phyloP scores from a whole-genome alignment of 2,888 invertebrate genomes.

The Hoplodrina blanda region DNA sequence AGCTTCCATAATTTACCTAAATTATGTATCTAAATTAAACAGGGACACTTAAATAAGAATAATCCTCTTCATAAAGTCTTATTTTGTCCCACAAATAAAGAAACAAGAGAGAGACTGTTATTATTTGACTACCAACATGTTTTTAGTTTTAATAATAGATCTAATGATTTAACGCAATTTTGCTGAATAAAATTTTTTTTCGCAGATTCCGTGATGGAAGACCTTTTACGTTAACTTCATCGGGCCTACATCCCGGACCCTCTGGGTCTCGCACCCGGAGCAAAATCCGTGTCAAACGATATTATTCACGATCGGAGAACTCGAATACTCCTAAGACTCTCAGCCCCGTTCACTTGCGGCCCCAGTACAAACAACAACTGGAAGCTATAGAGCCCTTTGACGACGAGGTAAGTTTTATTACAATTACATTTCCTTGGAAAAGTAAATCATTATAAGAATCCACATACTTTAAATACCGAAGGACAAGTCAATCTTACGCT shows the following conservation, averaged over 20 bases:
- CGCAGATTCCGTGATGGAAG: constrained; percentile 80
- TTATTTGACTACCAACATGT: too few species aligned
- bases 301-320: constrained; percentile 58
- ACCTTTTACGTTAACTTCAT: constrained; percentile 75
- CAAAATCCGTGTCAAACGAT: constrained; percentile 51
- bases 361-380: constrained; percentile 59
- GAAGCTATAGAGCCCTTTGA: constrained; percentile 75
- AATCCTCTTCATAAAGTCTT: too few species aligned
- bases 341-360: constrained; percentile 59
- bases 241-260: constrained; percentile 73
- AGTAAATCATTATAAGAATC: too few species aligned
- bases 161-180: not conserved
- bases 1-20: too few species aligned
- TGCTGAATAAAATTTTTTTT: constrained; percentile 32
- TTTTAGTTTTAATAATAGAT: too few species aligned
- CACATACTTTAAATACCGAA: too few species aligned
- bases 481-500: too few species aligned
- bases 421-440: not conserved
- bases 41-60: too few species aligned
- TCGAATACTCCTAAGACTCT: constrained; percentile 54
- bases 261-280: constrained; percentile 70
- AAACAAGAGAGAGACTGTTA: too few species aligned
- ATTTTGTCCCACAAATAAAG: too few species aligned
- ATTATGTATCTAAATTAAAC: too few species aligned
- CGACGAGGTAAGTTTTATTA: constrained; percentile 72